Evolutionary conservation across 2,888 invertebrate genomes (phyloP).

Genomic region (Pseudoips prasinana): DNA sequence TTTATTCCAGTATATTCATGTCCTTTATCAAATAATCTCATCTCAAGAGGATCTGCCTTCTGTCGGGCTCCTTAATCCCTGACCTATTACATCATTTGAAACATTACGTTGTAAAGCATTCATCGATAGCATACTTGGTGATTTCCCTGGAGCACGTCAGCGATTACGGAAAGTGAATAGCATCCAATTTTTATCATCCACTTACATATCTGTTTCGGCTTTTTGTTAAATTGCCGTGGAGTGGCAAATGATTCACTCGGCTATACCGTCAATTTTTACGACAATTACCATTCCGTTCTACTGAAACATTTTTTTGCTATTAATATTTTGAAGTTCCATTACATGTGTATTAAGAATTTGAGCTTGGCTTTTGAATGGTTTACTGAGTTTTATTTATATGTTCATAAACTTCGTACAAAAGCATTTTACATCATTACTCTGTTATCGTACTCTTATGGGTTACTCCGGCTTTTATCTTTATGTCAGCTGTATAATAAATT

Average conservation of each 20-base stretch:
- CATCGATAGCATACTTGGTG: slow-evolving; percentile 48
- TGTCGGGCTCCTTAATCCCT: slow-evolving; percentile 17
- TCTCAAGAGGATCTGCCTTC: too few relatives aligned
- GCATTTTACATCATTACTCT: slow-evolving; percentile 21
- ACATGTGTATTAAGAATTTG: slow-evolving; percentile 18
- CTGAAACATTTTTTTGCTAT: slow-evolving; percentile 12
- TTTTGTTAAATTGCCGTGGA: slow-evolving; percentile 50
- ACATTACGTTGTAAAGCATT: slow-evolving; percentile 29
- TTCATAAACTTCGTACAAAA: slow-evolving; percentile 18
- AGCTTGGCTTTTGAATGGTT: slow-evolving; percentile 13
- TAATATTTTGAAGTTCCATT: slow-evolving; percentile 13
- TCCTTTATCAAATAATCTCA: too few relatives aligned
- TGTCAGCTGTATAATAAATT: too few relatives aligned
- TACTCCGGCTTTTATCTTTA: slow-evolving; percentile 24
- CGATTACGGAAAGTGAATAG: slow-evolving; percentile 60
- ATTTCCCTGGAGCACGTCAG: slow-evolving; percentile 62
- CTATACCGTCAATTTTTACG: slow-evolving; percentile 31
- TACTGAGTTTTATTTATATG: slow-evolving; percentile 17
- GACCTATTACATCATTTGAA: slow-evolving; percentile 31
- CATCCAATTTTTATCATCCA: slow-evolving; percentile 71
- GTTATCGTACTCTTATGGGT: slow-evolving; percentile 20
- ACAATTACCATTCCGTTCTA: slow-evolving; percentile 11
- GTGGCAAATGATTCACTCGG: slow-evolving; percentile 34
- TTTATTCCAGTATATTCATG: too few relatives aligned
- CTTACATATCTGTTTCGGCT: slow-evolving; percentile 53